These are phyloP conservation scores for Acanthosoma haemorrhoidale DNA, from an alignment of 2,888 invertebrate species.

Conservation along the genomic window DNA sequence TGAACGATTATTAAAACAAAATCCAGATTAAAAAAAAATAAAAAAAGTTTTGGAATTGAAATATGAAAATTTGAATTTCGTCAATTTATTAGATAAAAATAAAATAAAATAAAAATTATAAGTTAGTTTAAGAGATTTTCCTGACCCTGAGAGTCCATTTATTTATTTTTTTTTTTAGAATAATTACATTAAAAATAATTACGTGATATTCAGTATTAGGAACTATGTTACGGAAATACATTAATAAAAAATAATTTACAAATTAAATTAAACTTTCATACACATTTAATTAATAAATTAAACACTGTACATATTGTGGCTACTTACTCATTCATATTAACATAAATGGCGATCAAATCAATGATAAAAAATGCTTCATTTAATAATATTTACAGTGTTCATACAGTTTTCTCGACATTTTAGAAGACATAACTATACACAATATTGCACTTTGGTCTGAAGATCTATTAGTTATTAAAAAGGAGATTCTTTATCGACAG, in stretches of 20 bases:
- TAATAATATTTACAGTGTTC: slow-evolving; percentile 36
- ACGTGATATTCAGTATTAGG: slow-evolving; percentile 36
- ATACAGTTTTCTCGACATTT: slow-evolving; percentile 22
- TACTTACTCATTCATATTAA: slow-evolving; percentile 24
- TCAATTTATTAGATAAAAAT: neutral
- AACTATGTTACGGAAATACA: slow-evolving; percentile 39
- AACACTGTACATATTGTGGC: slow-evolving; percentile 36
- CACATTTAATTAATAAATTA: slow-evolving; percentile 36
- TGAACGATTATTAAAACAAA: slow-evolving; percentile 36
- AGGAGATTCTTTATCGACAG: slow-evolving; percentile 5
- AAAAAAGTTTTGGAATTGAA: neutral
- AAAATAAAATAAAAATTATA: neutral
- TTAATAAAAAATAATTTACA: slow-evolving; percentile 39
- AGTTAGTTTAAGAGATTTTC: slow-evolving; percentile 15
- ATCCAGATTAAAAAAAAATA: neutral
- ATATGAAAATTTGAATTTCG: neutral
- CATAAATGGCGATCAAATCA: slow-evolving; percentile 30
- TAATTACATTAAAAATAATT: slow-evolving; percentile 29
- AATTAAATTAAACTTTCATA: slow-evolving; percentile 32
- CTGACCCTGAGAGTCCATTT: slow-evolving; percentile 5
- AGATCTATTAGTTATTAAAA: slow-evolving; percentile 20
- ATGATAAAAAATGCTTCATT: slow-evolving; percentile 26
- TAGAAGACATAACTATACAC: slow-evolving; percentile 28
- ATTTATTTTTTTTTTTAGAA: slow-evolving; percentile 8
- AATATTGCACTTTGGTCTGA: slow-evolving; percentile 36